Conservation (phyloP, 2,888 invertebrate species). For the Epirrita christyi region DNA sequence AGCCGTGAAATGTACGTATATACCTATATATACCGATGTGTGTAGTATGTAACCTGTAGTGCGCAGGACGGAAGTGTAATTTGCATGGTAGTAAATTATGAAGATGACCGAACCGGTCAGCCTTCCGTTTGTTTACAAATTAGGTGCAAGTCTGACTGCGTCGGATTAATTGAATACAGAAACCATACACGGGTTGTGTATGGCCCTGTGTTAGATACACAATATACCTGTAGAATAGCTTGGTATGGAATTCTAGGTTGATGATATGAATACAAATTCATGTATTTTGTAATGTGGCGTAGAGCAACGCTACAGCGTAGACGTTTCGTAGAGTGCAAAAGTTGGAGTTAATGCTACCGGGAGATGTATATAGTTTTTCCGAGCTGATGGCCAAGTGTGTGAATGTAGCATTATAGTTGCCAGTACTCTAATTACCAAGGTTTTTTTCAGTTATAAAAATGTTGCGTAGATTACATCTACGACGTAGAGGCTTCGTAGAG, state of each 20-base stretch:
- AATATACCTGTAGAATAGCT: slow-evolving; percentile 4
- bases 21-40: not conserved
- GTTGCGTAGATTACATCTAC: not conserved
- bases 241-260: not conserved
- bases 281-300: slow-evolving; percentile 1
- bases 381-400: too few species aligned
- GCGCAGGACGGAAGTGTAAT: slow-evolving; percentile 59
- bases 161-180: slow-evolving; percentile 40
- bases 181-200: slow-evolving; percentile 18
- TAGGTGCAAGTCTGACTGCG: slow-evolving; percentile 57
- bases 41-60: slow-evolving; percentile 28
- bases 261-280: too few species aligned
- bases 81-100: slow-evolving; percentile 67
- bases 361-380: too few species aligned
- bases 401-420: too few species aligned
- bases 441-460: too few species aligned
- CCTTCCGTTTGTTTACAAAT: slow-evolving; percentile 62
- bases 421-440: too few species aligned
- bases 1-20: slow-evolving; percentile 5
- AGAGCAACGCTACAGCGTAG: slow-evolving; percentile 8
- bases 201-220: slow-evolving; percentile 17
- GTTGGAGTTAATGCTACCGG: too few species aligned
- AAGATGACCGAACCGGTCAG: slow-evolving; percentile 60
- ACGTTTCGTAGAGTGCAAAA: not conserved
- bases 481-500: slow-evolving; percentile 4